These are phyloP conservation scores for Euura lappo DNA, from an alignment of 1,140 invertebrate genomes.

Conservation along the genomic window DNA sequence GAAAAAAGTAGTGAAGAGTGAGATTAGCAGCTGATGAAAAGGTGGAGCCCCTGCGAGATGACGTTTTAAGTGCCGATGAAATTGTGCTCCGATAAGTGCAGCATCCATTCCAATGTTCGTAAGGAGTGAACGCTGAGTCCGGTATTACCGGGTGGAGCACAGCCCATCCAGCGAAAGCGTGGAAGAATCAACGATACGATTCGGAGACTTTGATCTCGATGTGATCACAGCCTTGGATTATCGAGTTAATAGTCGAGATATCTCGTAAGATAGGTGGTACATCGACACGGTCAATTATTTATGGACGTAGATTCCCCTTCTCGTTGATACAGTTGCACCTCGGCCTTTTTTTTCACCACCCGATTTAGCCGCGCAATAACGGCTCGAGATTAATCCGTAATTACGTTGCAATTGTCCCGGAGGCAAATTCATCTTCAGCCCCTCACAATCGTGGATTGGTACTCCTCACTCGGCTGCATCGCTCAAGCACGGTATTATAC, in stretches of 20 bases:
- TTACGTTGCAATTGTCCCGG: slow-evolving; percentile 5
- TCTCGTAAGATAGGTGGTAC: no score
- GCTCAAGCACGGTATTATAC: no score
- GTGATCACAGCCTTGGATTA: no score
- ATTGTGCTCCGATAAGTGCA: slow-evolving; percentile 42
- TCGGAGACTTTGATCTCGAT: background rate
- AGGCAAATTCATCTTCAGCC: background rate
- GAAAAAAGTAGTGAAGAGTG: slow-evolving; percentile 16
- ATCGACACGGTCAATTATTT: background rate
- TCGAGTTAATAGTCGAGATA: no score
- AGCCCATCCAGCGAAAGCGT: background rate
- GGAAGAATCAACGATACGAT: background rate
- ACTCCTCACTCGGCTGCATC: no score
- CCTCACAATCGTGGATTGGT: background rate
- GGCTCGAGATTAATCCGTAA: background rate
- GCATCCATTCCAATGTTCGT: slow-evolving; percentile 8
- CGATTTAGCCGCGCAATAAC: background rate
- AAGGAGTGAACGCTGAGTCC: background rate
- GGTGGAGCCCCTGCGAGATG: slow-evolving; percentile 37
- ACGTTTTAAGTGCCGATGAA: slow-evolving; percentile 50
- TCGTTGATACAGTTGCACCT: background rate
- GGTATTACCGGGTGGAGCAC: background rate
- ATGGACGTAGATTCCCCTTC: background rate
- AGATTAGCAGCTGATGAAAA: slow-evolving; percentile 48
- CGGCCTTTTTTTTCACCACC: background rate